Conservation (phyloP, 2,797 vertebrate genomes). For the Eupleurogrammus muticus region DNA sequence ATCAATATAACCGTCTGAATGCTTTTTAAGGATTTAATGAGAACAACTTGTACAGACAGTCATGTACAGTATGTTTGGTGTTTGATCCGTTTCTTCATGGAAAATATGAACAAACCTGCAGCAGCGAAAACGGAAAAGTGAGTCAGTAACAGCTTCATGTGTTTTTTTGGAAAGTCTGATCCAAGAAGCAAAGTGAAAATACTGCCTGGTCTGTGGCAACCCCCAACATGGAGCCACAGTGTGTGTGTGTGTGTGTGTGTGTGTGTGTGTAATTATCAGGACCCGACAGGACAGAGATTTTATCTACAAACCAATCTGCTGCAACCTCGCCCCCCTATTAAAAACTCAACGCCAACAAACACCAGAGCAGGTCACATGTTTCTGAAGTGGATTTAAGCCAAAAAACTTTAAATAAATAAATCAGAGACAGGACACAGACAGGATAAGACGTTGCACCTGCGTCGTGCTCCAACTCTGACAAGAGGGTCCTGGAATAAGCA, state of each 20-base stretch:
- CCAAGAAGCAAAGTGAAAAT: slow-evolving; percentile 11
- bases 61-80: not conserved
- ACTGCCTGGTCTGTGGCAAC: not conserved
- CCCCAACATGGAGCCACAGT: not conserved
- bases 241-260: too few relatives aligned
- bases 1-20: not conserved
- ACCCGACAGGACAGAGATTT: not conserved
- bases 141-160: slow-evolving; percentile 29
- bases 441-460: not conserved
- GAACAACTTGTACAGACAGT: not conserved
- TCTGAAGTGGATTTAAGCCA: not conserved
- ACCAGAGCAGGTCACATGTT: not conserved
- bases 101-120: slow-evolving; percentile 38
- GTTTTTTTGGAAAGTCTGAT: slow-evolving; percentile 62
- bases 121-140: slow-evolving; percentile 49
- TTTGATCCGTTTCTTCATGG: slow-evolving; percentile 24
- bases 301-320: too few relatives aligned
- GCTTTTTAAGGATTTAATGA: not conserved
- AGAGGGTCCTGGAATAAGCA: slow-evolving; percentile 29
- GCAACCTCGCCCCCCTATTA: too few relatives aligned
- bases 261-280: not conserved
- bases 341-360: not conserved
- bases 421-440: not conserved
- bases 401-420: slow-evolving; percentile 4
- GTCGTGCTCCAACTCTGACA: slow-evolving; percentile 6